phyloP scores from a whole-genome alignment of 92 coral and sea anemone species.

The Porites cylindrica region DNA sequence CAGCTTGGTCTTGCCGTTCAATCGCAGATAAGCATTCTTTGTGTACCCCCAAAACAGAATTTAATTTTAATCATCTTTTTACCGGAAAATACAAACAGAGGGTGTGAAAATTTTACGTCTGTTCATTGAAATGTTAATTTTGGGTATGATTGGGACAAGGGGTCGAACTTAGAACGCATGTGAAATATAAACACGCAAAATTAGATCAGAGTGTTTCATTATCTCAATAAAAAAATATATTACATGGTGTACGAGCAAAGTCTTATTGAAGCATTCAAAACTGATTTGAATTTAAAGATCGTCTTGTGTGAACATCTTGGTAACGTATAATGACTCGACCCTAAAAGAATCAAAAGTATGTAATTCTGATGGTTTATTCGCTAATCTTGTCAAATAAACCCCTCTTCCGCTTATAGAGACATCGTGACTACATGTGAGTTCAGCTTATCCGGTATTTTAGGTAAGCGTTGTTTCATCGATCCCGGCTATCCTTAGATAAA shows the following conservation, averaged over 20 bases:
- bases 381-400: slow-evolving; percentile 40
- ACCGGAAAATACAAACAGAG: slow-evolving; percentile 68
- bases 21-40: no score
- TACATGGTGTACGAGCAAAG: background rate
- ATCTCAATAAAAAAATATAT: background rate
- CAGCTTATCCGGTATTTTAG: slow-evolving; percentile 32
- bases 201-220: slow-evolving; percentile 12
- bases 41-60: slow-evolving; percentile 11
- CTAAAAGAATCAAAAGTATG: slow-evolving; percentile 21
- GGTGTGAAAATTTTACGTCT: slow-evolving; percentile 60
- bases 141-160: slow-evolving; percentile 19
- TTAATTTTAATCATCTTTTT: slow-evolving; percentile 58
- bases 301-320: background rate
- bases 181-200: slow-evolving; percentile 16
- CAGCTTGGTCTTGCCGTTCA: no score
- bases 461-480: background rate
- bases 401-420: slow-evolving; percentile 33
- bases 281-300: background rate
- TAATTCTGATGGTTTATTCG: background rate
- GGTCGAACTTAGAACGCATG: background rate
- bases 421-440: slow-evolving; percentile 21
- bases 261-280: background rate
- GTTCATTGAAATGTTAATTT: slow-evolving; percentile 65
- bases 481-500: background rate
- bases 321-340: background rate